Percentiles rank a stretch among this genome's conserved stretches.
phyloP scores from a whole-genome alignment of 2,797 vertebrate genomes.

The Sebastes goodei region DNA sequence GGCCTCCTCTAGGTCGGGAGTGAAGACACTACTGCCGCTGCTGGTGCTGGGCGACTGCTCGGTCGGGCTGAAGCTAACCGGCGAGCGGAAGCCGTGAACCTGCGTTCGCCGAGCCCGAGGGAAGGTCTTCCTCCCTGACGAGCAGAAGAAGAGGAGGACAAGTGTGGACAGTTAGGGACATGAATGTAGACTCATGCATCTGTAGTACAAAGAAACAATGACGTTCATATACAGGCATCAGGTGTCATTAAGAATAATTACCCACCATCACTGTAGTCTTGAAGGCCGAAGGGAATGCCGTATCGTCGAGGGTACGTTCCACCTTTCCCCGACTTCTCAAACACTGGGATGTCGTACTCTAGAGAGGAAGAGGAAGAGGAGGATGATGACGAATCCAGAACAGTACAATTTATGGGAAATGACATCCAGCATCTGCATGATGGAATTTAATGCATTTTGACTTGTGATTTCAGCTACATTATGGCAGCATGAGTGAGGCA shows the following conservation, averaged over 20 bases:
- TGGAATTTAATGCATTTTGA: not conserved
- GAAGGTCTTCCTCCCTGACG: conserved; percentile 96
- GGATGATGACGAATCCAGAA: not conserved
- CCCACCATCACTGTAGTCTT: conserved; percentile 96
- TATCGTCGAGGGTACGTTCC: conserved; percentile 97
- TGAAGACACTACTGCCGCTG: conserved; percentile 96
- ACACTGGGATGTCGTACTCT: conserved; percentile 96
- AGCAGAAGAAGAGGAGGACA: not conserved
- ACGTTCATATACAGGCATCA: not conserved
- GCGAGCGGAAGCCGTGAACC: conserved; percentile 92
- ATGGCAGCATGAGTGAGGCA: not conserved
- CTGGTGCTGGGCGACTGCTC: conserved; percentile 95
- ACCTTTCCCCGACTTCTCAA: conserved; percentile 97
- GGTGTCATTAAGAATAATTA: not conserved
- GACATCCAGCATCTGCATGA: not conserved
- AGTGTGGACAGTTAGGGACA: not conserved
- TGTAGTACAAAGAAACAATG: not conserved
- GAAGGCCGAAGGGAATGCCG: conserved; percentile 92
- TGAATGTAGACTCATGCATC: not conserved
- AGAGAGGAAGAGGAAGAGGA: conserved; percentile 3
- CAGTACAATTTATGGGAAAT: not conserved
- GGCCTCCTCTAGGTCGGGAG: conserved; percentile 91
- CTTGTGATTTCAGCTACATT: not conserved
- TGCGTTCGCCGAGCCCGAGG: conserved; percentile 95
- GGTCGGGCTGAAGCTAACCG: conserved; percentile 95